phyloP scores from a whole-genome alignment of 2,888 invertebrate genomes.

The Andrena dorsata region DNA sequence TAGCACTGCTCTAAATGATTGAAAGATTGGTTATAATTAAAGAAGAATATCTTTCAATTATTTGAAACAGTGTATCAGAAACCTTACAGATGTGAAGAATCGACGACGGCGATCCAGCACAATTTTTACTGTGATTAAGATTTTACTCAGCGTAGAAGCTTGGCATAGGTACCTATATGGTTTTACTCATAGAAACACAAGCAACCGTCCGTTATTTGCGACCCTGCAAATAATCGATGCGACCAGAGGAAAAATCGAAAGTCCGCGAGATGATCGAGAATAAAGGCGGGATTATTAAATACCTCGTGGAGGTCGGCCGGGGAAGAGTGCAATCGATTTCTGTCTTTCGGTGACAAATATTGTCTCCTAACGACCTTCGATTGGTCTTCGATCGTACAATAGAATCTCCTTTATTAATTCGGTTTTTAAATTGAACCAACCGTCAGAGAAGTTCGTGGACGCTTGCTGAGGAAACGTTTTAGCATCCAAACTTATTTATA shows the following conservation, averaged over 20 bases:
- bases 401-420: slow-evolving; percentile 8
- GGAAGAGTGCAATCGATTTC: slow-evolving; percentile 47
- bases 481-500: not conserved
- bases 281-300: slow-evolving; percentile 30
- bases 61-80: not conserved
- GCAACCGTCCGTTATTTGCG: slow-evolving; percentile 33
- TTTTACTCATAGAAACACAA: slow-evolving; percentile 30
- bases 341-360: slow-evolving; percentile 15
- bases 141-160: slow-evolving; percentile 26
- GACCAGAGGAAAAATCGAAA: slow-evolving; percentile 25
- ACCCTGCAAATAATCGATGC: slow-evolving; percentile 34
- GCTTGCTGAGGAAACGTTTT: not conserved
- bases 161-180: slow-evolving; percentile 2
- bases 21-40: not conserved
- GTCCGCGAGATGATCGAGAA: slow-evolving; percentile 10
- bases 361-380: slow-evolving; percentile 34
- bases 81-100: not conserved
- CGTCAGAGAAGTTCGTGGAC: not conserved
- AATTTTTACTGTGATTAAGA: slow-evolving; percentile 50
- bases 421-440: not conserved
- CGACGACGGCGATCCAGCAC: slow-evolving; percentile 15
- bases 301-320: slow-evolving; percentile 43
- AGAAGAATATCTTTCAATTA: not conserved
- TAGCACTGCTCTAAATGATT: slow-evolving; percentile 11
- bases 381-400: slow-evolving; percentile 1